Conservation (phyloP, 2,888 invertebrate species). For the Ophion ventricosus region DNA sequence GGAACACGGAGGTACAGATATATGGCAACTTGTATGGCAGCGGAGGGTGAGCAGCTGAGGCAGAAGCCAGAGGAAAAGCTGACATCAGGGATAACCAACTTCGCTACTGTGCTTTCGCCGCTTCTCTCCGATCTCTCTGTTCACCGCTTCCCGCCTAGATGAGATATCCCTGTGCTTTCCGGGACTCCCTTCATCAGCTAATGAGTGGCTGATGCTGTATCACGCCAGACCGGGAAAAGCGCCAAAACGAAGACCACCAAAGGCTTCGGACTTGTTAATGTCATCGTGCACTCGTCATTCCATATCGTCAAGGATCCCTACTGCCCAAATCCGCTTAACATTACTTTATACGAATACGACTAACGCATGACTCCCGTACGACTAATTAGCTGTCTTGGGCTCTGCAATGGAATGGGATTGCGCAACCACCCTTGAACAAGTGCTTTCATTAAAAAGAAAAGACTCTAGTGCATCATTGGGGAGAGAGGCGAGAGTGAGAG, state of each 20-base stretch:
- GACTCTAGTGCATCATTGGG: neutral
- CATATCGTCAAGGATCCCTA: constrained; percentile 15
- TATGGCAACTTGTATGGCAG: constrained; percentile 25
- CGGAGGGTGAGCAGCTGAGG: constrained; percentile 23
- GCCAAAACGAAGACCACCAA: constrained; percentile 21
- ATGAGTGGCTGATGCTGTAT: constrained; percentile 73
- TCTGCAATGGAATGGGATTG: neutral
- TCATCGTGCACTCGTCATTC: neutral
- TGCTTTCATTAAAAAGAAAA: constrained; percentile 5
- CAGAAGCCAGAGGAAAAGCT: constrained; percentile 62
- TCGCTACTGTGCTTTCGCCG: constrained; percentile 48
- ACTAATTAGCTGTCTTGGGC: constrained; percentile 44
- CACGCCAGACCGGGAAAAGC: constrained; percentile 45
- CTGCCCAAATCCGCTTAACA: neutral
- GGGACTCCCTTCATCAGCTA: constrained; percentile 74
- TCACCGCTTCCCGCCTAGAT: constrained; percentile 53
- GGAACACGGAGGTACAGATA: constrained; percentile 12
- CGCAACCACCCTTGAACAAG: constrained; percentile 6
- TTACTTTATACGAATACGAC: constrained; percentile 12
- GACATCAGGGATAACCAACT: constrained; percentile 54
- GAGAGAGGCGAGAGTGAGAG: neutral
- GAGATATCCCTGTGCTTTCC: constrained; percentile 67
- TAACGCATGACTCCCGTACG: constrained; percentile 9
- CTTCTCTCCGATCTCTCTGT: constrained; percentile 62
- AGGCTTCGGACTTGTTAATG: neutral